phyloP scores from a whole-genome alignment of 2,888 invertebrate species.

The Metellina segmentata region DNA sequence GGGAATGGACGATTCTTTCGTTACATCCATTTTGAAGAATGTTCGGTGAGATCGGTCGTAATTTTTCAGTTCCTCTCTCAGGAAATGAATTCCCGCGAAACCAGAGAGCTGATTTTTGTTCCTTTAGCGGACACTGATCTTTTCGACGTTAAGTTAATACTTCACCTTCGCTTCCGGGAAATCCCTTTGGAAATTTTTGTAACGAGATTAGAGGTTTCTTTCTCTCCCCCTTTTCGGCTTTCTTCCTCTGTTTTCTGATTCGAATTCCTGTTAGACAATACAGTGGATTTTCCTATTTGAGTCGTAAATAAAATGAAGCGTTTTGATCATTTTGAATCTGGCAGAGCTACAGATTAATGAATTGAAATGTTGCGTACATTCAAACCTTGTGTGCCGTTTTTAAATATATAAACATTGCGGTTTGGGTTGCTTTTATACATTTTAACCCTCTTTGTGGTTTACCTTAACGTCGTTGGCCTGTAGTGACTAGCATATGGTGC shows the following conservation, averaged over 20 bases:
- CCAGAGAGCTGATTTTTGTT: constrained; percentile 19
- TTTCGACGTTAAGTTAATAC: constrained; percentile 50
- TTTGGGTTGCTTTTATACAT: too few relatives aligned
- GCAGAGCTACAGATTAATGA: neutral
- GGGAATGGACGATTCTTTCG: too few relatives aligned
- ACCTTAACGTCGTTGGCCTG: too few relatives aligned
- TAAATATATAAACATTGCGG: too few relatives aligned
- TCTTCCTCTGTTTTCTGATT: neutral
- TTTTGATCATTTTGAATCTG: neutral
- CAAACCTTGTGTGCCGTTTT: too few relatives aligned
- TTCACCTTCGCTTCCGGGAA: constrained; percentile 18
- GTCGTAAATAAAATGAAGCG: neutral
- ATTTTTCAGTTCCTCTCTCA: neutral
- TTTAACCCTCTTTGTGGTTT: too few relatives aligned
- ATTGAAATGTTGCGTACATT: neutral
- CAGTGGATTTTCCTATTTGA: neutral
- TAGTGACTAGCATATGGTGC: too few relatives aligned
- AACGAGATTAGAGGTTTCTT: constrained; percentile 27
- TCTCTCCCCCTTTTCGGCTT: neutral
- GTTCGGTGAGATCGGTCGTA: neutral
- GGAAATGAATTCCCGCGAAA: neutral
- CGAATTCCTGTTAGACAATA: neutral
- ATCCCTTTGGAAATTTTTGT: constrained; percentile 33
- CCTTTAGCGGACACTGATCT: constrained; percentile 1
- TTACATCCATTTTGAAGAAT: too few relatives aligned